Evolutionary conservation across 2,888 invertebrate species (phyloP), one percentile per base, ranked within the genome.

Genomic region (Mesoligia furuncula): DNA sequence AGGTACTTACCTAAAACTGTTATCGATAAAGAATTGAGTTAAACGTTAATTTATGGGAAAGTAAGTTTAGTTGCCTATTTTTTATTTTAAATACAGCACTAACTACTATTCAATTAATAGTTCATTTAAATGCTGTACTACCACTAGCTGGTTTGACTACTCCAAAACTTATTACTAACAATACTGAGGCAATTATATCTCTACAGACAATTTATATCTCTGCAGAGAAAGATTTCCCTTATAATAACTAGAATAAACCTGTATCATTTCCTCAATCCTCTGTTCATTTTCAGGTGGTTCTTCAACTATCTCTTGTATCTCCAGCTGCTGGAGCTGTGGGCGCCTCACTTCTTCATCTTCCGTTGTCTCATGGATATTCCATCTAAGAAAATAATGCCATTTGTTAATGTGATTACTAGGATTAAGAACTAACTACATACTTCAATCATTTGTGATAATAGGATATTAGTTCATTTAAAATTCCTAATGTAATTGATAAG

Each of bases 211-310:
- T 27, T 27, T 27, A 59, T 59, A 17, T 59, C 59, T 59, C 7
- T 59, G 59, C 27, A n/a, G n/a, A 36, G 39, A 42, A 31, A 27
- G 62, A 6, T 57, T 20, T 67, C 5, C 31, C 1, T 17, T 24
- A 7, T 36, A 31, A 31, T 5, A 67, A 64, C 1, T 77, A 13
- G 20, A 48, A 42, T 42, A 31, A 85, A 91, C 95, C 91, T 92
- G 92, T 74, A 95, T 92, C 71, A 93, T 85, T 72, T 95, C 93
- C 77, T 91, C 94, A 76, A 95, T 85, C 77, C 89, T 89, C 59
- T 92, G 92, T 75, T 93, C 95, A 84, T 90, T 88, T 77, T 92
- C 92, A 54, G 87, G 88, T 20, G 92, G 91, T 39, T 92, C 92
- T 36, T 77, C 86, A 24, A 91, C 68, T 2, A 88, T 78, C 73